Evolutionary conservation across 2,113 vertebrate species (phyloP).

Genomic region (Mesitornis unicolor): DNA sequence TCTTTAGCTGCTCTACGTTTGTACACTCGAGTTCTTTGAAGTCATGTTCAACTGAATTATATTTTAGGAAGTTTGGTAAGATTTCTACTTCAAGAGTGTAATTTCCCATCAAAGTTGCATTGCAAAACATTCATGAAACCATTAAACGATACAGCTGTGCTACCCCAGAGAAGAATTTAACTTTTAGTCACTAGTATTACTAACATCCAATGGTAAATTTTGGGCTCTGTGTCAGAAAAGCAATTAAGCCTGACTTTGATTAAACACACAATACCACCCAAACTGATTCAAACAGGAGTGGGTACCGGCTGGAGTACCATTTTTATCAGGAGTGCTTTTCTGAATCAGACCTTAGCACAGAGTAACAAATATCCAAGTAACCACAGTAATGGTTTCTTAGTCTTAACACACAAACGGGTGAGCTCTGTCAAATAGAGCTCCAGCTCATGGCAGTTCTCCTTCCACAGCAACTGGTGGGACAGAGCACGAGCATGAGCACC

Average conservation of each 20-base stretch:
- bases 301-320: background rate
- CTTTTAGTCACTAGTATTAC: background rate
- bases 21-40: background rate
- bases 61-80: background rate
- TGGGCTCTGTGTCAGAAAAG: background rate
- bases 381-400: background rate
- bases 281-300: background rate
- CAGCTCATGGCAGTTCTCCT: background rate
- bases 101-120: background rate
- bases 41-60: background rate
- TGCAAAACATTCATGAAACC: background rate
- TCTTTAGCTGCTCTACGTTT: background rate
- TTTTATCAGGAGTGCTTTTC: background rate
- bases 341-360: background rate
- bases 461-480: background rate
- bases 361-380: background rate
- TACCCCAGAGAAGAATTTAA: background rate
- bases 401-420: fast-evolving
- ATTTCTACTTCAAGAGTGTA: background rate
- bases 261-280: background rate
- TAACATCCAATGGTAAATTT: background rate
- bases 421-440: background rate
- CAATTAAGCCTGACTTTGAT: background rate
- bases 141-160: background rate
- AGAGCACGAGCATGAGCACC: fast-evolving